Conservation (phyloP, 2,888 invertebrate genomes). For the Dasysyrphus albostriatus region DNA sequence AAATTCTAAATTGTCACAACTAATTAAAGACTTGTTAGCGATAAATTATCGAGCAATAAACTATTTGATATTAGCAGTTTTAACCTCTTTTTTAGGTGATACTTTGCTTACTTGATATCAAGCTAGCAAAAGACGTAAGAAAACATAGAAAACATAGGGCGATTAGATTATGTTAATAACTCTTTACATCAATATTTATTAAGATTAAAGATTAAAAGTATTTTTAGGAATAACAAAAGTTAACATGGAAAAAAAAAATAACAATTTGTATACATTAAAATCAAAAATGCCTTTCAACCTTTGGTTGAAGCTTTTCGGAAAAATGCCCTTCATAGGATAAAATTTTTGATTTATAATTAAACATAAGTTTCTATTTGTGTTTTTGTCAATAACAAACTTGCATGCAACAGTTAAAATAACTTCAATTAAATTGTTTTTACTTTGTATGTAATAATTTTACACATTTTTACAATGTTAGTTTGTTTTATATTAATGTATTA, state of each 20-base stretch:
- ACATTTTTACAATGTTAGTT: conserved; percentile 1
- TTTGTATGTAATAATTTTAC: conserved; percentile 34
- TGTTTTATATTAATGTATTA: conserved; percentile 11
- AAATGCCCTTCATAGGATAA: conserved; percentile 58
- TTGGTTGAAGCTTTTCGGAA: conserved; percentile 21
- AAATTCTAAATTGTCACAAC: too few species aligned
- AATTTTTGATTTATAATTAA: conserved; percentile 38
- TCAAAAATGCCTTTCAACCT: conserved; percentile 31
- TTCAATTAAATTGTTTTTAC: conserved; percentile 51
- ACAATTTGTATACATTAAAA: conserved; percentile 13
- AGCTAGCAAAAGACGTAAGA: too few species aligned
- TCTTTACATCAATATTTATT: conserved; percentile 53
- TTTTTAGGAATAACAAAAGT: conserved; percentile 58
- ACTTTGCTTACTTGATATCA: too few species aligned
- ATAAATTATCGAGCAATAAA: too few species aligned
- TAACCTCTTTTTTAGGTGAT: too few species aligned
- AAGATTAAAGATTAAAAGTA: conserved; percentile 42
- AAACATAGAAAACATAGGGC: too few species aligned
- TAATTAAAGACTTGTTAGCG: too few species aligned
- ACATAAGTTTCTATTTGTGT: conserved; percentile 19
- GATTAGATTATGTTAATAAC: conserved; percentile 64
- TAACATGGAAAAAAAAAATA: conserved; percentile 51
- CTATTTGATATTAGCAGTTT: too few species aligned
- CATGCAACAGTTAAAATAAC: conserved; percentile 65
- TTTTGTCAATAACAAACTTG: conserved; percentile 59